Conservation (phyloP, 2,113 vertebrate genomes). For the Acrocephalus kingi region DNA sequence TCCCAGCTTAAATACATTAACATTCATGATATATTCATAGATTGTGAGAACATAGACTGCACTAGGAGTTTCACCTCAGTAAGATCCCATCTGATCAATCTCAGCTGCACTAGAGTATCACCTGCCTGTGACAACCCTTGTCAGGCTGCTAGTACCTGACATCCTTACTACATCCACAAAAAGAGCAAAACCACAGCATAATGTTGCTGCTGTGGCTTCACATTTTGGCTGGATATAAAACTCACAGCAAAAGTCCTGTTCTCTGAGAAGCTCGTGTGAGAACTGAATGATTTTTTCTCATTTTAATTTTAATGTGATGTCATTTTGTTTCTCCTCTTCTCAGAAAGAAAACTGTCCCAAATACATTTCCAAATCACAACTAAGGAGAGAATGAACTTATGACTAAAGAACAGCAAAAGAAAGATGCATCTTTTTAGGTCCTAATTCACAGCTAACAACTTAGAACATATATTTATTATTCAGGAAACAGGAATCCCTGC, state of each 20-base stretch:
- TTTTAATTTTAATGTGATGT: background rate
- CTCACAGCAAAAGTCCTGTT: background rate
- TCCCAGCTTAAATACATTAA: background rate
- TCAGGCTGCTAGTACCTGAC: background rate
- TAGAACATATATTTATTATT: background rate
- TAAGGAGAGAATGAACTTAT: background rate
- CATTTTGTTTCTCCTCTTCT: background rate
- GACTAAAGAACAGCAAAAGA: background rate
- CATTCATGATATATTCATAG: background rate
- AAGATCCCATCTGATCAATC: background rate
- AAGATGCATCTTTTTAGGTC: background rate
- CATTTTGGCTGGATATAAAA: background rate
- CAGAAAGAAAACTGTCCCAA: background rate
- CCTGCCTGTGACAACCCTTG: background rate
- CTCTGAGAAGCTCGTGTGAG: rapidly evolving
- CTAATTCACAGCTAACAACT: background rate
- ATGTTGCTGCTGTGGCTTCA: background rate
- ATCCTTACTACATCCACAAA: background rate
- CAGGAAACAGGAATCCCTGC: background rate
- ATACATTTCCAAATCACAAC: background rate
- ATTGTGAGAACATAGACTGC: background rate
- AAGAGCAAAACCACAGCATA: background rate
- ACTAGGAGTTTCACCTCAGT: background rate
- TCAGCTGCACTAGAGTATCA: background rate
- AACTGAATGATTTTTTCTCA: rapidly evolving